These are phyloP conservation scores for Orestias chungarensis DNA, from an alignment of 2,797 vertebrate genomes.

Conservation along the genomic window DNA sequence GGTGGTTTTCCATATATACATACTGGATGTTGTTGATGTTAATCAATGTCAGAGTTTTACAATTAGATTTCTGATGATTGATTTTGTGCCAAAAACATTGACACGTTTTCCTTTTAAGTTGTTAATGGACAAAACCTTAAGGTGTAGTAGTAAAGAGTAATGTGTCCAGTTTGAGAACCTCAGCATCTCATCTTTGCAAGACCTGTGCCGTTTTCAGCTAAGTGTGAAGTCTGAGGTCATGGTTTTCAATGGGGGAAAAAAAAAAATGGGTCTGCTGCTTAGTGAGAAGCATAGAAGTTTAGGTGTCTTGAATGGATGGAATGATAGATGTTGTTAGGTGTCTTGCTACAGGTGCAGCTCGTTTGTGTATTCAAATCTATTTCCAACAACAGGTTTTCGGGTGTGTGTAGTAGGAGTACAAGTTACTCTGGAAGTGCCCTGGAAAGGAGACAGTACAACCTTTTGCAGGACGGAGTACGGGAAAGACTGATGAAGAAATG, in stretches of 20 bases:
- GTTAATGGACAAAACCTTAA: background rate
- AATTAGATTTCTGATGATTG: background rate
- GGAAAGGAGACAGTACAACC: conserved; percentile 48
- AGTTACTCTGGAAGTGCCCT: conserved; percentile 60
- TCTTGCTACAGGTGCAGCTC: background rate
- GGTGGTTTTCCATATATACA: no score
- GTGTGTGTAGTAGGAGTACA: conserved; percentile 31
- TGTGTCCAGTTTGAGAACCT: background rate
- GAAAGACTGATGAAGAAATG: conserved; percentile 40
- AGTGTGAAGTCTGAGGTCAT: background rate
- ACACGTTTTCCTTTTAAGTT: background rate
- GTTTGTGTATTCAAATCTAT: conserved; percentile 5
- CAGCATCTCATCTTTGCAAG: background rate
- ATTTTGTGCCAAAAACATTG: background rate
- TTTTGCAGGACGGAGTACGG: conserved; percentile 38
- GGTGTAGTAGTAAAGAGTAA: background rate
- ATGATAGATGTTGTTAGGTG: background rate
- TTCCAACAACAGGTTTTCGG: background rate
- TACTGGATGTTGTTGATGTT: background rate
- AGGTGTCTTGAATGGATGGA: no score
- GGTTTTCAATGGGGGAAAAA: no score
- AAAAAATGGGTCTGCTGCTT: no score
- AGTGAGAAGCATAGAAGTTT: no score
- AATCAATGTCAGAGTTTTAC: background rate
- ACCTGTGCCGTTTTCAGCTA: background rate